These are phyloP conservation scores for Epicampocera succincta DNA, from an alignment of 2,888 invertebrate species.

Conservation along the genomic window DNA sequence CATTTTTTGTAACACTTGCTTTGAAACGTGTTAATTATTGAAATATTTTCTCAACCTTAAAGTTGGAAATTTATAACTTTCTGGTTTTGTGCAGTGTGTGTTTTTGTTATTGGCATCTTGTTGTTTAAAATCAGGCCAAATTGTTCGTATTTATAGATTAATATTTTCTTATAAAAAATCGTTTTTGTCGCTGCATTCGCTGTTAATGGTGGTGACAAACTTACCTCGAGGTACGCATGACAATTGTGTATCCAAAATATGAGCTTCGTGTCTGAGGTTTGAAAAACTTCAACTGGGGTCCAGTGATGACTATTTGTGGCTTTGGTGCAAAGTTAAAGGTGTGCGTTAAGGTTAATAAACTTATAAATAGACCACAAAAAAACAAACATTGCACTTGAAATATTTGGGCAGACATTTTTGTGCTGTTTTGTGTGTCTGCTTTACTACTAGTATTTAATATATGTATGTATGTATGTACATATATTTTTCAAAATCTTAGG, in stretches of 20 bases:
- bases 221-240: slow-evolving; percentile 68
- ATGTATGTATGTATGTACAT: no score
- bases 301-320: slow-evolving; percentile 65
- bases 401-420: slow-evolving; percentile 58
- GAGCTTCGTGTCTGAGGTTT: slow-evolving; percentile 64
- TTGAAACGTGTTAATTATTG: no score
- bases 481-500: no score
- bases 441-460: slow-evolving; percentile 15
- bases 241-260: slow-evolving; percentile 68
- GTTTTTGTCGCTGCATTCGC: neutral
- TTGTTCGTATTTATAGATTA: no score
- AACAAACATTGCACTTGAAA: slow-evolving; percentile 55
- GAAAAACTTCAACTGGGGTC: slow-evolving; percentile 62
- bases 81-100: no score
- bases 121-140: no score
- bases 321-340: slow-evolving; percentile 67
- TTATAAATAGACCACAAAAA: slow-evolving; percentile 55
- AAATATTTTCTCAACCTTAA: no score
- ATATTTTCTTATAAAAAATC: no score
- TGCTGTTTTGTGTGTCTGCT: neutral
- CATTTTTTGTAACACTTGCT: no score
- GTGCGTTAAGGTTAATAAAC: slow-evolving; percentile 62
- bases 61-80: no score
- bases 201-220: slow-evolving; percentile 50
- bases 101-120: no score